These are phyloP conservation scores for Kryptolebias marmoratus DNA, from an alignment of 2,113 vertebrate species.

Conservation along the genomic window DNA sequence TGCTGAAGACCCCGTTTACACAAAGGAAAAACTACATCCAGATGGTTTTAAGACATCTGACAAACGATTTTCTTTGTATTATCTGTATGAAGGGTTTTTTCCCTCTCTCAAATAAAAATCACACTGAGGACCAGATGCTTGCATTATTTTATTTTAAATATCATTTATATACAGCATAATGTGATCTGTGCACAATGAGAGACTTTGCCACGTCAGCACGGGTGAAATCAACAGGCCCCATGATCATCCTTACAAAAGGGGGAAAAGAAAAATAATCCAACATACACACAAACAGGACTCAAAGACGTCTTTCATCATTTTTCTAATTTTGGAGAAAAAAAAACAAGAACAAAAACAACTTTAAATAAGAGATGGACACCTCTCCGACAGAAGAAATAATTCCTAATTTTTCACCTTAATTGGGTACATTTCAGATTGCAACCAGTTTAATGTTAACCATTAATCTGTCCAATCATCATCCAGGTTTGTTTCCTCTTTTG, in stretches of 20 bases:
- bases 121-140: neutral
- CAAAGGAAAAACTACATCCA: too few species aligned
- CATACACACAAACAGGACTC: neutral
- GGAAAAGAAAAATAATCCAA: constrained; percentile 5
- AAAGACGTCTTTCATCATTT: too few species aligned
- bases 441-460: neutral
- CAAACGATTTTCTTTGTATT: too few species aligned
- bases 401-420: neutral
- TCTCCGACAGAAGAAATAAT: neutral
- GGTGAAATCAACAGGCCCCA: neutral
- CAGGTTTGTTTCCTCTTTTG: neutral
- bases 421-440: neutral
- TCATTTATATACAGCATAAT: constrained; percentile 18
- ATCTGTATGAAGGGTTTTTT: too few species aligned
- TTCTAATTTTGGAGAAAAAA: too few species aligned
- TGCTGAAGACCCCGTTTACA: too few species aligned
- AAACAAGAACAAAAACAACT: too few species aligned
- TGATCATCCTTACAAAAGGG: neutral
- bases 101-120: too few species aligned
- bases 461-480: neutral
- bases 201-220: neutral
- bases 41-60: too few species aligned
- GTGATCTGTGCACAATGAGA: neutral
- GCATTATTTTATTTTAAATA: constrained; percentile 41
- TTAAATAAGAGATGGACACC: too few species aligned